Conservation (phyloP, 2,888 invertebrate species). For the Eristalinus sepulchralis region DNA sequence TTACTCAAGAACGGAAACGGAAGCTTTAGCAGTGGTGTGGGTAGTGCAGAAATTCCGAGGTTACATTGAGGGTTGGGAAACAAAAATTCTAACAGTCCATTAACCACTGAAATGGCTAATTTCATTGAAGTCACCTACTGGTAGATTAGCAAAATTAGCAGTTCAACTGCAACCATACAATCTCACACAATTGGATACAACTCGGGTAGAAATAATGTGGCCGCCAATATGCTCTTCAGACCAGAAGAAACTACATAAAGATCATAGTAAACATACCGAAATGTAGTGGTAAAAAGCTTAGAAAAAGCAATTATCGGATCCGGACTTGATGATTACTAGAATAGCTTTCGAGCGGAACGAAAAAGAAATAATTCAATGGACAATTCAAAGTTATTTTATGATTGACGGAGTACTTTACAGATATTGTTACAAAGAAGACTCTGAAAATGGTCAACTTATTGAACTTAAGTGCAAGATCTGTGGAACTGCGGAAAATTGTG, state of each 20-base stretch:
- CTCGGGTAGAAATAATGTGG: constrained; percentile 76
- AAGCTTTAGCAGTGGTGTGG: constrained; percentile 22
- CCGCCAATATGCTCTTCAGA: constrained; percentile 60
- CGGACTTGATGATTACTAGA: background rate
- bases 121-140: constrained; percentile 77
- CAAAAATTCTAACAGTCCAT: constrained; percentile 74
- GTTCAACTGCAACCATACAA: constrained; percentile 78
- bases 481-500: constrained; percentile 71
- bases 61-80: background rate
- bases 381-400: background rate
- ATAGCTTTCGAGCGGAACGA: background rate
- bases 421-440: too few species aligned
- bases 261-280: background rate
- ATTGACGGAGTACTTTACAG: background rate
- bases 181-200: constrained; percentile 76
- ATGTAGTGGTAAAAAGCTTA: background rate
- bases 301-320: background rate
- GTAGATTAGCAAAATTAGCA: constrained; percentile 80
- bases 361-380: background rate
- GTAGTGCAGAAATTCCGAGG: constrained; percentile 28
- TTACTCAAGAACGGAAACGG: background rate
- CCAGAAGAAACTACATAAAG: constrained; percentile 2
- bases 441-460: too few species aligned
- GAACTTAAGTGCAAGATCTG: background rate
- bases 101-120: constrained; percentile 80